These are phyloP conservation scores for Dynastes tityus DNA, from an alignment of 2,888 invertebrate genomes.

Conservation along the genomic window DNA sequence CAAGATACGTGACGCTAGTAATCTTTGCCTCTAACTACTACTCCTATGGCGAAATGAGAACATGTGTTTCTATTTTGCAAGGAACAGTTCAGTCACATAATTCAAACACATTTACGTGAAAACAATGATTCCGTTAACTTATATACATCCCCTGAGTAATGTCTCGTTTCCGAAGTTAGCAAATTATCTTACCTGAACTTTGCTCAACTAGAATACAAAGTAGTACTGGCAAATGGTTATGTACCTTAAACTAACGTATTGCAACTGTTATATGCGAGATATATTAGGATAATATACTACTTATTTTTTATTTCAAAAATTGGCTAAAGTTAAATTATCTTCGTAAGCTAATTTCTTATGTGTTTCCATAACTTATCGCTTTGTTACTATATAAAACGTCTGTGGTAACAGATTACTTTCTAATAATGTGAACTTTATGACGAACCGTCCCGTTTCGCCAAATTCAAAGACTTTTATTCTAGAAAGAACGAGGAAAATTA, in stretches of 20 bases:
- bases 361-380: too few species aligned
- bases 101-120: constrained; percentile 9
- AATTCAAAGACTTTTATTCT: too few species aligned
- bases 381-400: too few species aligned
- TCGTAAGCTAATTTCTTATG: too few species aligned
- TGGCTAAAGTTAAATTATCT: too few species aligned
- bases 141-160: not conserved
- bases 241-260: not conserved
- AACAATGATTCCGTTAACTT: constrained; percentile 3
- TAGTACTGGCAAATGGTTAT: not conserved
- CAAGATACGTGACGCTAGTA: not conserved
- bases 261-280: not conserved
- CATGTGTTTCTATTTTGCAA: not conserved
- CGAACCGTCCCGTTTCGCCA: too few species aligned
- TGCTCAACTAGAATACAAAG: not conserved
- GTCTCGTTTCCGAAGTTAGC: not conserved
- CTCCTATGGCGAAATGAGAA: not conserved
- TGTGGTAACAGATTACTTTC: too few species aligned
- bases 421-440: too few species aligned
- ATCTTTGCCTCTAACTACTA: not conserved
- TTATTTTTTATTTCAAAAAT: too few species aligned
- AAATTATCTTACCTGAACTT: not conserved
- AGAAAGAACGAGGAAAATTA: too few species aligned
- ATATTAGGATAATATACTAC: too few species aligned
- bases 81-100: not conserved